phyloP scores from a whole-genome alignment of 2,113 vertebrate species.

The Noturus placidus region DNA sequence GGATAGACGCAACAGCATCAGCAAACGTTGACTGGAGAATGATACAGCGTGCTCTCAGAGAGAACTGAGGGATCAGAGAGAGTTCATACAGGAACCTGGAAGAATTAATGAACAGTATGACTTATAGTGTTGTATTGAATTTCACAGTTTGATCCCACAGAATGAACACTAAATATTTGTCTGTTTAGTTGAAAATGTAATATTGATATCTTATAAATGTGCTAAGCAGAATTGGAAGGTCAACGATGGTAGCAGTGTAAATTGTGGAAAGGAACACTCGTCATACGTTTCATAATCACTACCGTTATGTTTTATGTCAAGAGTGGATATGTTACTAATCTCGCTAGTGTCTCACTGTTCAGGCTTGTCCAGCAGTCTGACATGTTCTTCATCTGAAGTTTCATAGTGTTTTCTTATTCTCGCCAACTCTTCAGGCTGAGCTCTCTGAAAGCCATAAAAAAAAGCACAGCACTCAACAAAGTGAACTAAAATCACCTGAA shows the following conservation, averaged over 20 bases:
- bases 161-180: not conserved
- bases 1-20: constrained; percentile 80
- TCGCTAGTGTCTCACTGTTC: constrained; percentile 84
- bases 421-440: constrained; percentile 88
- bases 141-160: not conserved
- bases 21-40: constrained; percentile 88
- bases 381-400: constrained; percentile 83
- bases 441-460: constrained; percentile 74
- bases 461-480: not conserved
- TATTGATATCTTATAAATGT: not conserved
- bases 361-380: constrained; percentile 94
- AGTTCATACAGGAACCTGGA: constrained; percentile 92
- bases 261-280: not conserved
- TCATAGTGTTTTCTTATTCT: constrained; percentile 86
- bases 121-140: not conserved
- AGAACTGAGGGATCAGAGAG: constrained; percentile 91
- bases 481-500: not conserved
- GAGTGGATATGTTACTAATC: constrained; percentile 11
- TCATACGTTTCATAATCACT: not conserved
- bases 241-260: not conserved
- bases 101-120: not conserved
- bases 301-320: not conserved
- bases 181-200: too few species aligned
- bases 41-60: constrained; percentile 85
- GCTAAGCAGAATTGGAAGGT: not conserved